phyloP scores from a whole-genome alignment of 2,113 vertebrate species.

The Crypturellus undulatus region DNA sequence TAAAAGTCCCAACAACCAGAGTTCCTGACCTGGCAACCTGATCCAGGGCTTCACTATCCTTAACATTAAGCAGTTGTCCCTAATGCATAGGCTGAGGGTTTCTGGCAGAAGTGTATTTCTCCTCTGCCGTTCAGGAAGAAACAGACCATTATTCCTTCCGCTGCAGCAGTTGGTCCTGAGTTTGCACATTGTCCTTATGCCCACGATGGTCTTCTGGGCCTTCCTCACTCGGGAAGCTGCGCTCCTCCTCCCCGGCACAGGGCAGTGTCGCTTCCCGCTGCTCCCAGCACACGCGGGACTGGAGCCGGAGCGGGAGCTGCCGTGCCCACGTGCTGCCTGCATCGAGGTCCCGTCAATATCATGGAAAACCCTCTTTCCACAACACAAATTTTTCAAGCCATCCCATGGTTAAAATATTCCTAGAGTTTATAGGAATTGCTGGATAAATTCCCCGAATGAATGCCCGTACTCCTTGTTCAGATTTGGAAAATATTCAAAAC shows the following conservation, averaged over 20 bases:
- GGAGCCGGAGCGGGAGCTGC: background rate
- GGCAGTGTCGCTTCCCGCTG: background rate
- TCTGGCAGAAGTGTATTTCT: background rate
- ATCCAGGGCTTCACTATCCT: background rate
- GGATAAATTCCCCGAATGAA: background rate
- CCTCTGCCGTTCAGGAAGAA: background rate
- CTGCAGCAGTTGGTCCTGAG: background rate
- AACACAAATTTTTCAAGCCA: background rate
- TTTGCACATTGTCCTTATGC: background rate
- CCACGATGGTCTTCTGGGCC: background rate
- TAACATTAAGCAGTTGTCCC: background rate
- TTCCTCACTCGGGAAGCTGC: rapidly evolving
- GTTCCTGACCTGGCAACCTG: background rate
- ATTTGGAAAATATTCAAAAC: background rate
- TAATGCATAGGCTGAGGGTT: background rate
- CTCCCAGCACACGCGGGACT: background rate
- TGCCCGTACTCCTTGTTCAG: background rate
- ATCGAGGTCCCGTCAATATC: background rate
- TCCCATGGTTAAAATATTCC: background rate
- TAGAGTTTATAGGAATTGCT: background rate
- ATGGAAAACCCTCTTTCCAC: background rate
- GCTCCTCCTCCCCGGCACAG: background rate
- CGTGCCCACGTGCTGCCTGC: background rate
- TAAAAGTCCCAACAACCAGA: background rate
- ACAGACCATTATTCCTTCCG: background rate